Conservation (phyloP, 2,888 invertebrate genomes). For the Phalera bucephala region DNA sequence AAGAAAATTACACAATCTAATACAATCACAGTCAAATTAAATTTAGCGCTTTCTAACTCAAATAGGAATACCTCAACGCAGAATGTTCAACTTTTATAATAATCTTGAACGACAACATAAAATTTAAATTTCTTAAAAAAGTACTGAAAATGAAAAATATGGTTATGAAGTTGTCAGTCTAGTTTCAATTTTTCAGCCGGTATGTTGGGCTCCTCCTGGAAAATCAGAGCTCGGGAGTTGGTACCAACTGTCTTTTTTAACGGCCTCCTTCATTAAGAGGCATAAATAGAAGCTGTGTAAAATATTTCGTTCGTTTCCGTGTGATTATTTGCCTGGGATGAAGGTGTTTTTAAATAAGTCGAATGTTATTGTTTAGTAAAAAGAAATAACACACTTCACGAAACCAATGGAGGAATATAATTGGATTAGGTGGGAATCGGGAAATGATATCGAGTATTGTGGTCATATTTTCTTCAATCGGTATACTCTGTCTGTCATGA, state of each 20-base stretch:
- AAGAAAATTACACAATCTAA: too few relatives aligned
- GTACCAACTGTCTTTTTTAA: conserved; percentile 31
- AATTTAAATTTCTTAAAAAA: conserved; percentile 26
- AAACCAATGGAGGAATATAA: too few relatives aligned
- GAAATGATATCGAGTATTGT: too few relatives aligned
- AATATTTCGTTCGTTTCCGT: neutral
- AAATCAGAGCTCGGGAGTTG: conserved; percentile 42
- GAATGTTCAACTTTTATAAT: conserved; percentile 14
- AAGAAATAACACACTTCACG: too few relatives aligned
- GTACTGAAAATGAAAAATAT: conserved; percentile 30
- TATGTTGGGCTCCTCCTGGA: conserved; percentile 39
- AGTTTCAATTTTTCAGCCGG: conserved; percentile 44
- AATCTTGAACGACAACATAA: conserved; percentile 19
- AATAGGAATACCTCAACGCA: conserved; percentile 22
- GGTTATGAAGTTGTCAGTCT: conserved; percentile 32
- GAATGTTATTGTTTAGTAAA: neutral
- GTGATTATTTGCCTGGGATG: neutral
- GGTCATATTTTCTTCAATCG: too few relatives aligned
- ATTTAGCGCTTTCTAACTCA: neutral
- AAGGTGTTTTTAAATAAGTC: neutral
- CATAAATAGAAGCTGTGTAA: conserved; percentile 10
- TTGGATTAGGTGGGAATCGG: too few relatives aligned
- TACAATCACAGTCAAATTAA: too few relatives aligned
- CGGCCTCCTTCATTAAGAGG: too few relatives aligned
- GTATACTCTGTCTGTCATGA: too few relatives aligned